phyloP scores from a whole-genome alignment of 2,797 vertebrate species.

The Dermochelys coriacea region DNA sequence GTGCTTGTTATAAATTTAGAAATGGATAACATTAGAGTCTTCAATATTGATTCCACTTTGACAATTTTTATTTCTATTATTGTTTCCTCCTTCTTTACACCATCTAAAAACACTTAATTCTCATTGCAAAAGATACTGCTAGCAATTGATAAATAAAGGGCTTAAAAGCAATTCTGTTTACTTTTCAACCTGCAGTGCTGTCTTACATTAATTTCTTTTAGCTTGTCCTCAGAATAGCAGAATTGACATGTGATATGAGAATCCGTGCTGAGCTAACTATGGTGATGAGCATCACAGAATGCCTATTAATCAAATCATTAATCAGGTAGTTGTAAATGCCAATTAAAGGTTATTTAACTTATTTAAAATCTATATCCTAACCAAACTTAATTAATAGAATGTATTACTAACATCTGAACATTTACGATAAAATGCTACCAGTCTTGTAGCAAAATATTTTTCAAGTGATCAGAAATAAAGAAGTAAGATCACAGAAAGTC shows the following conservation, averaged over 20 bases:
- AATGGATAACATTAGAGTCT: neutral
- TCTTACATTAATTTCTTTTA: conserved; percentile 44
- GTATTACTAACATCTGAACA: conserved; percentile 31
- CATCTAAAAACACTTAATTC: neutral
- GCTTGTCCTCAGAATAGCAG: conserved; percentile 40
- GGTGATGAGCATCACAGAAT: conserved; percentile 36
- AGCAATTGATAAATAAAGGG: neutral
- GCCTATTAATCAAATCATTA: conserved; percentile 39
- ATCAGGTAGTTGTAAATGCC: conserved; percentile 32
- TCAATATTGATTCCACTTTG: neutral
- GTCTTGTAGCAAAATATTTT: conserved; percentile 13
- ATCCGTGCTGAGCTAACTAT: conserved; percentile 39
- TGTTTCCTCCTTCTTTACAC: neutral
- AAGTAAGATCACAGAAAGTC: conserved; percentile 31
- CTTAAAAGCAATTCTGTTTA: conserved; percentile 21
- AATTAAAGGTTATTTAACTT: conserved; percentile 56
- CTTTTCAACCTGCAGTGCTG: conserved; percentile 31
- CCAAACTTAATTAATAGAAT: conserved; percentile 10
- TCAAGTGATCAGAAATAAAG: conserved; percentile 1
- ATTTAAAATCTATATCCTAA: conserved; percentile 33
- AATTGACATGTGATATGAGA: conserved; percentile 28
- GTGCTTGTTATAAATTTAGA: neutral
- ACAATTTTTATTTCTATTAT: conserved; percentile 22
- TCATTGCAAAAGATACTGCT: neutral
- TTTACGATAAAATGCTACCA: conserved; percentile 2